phyloP scores from a whole-genome alignment of 2,113 vertebrate genomes.

The Chitala chitala region DNA sequence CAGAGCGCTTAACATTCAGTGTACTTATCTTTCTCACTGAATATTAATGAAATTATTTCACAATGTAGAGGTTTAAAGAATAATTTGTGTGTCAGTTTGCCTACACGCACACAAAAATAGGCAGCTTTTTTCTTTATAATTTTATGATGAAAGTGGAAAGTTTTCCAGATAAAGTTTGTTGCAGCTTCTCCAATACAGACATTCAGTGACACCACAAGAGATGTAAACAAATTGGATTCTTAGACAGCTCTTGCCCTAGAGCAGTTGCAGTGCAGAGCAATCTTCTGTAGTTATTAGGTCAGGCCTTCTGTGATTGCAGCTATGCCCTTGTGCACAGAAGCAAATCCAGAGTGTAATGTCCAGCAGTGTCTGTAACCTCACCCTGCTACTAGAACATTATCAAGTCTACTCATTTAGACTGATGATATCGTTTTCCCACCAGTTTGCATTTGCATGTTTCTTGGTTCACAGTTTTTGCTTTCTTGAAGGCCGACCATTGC shows the following conservation, averaged over 20 bases:
- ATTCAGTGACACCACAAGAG: constrained; percentile 24
- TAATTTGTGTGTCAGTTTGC: not conserved
- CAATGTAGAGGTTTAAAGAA: not conserved
- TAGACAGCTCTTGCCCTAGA: constrained; percentile 24
- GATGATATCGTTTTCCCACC: too few relatives aligned
- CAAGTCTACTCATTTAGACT: not conserved
- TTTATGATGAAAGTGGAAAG: not conserved
- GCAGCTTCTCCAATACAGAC: constrained; percentile 13
- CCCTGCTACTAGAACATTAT: not conserved
- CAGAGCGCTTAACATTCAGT: not conserved
- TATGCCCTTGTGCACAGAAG: constrained; percentile 10
- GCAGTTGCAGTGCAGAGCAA: constrained; percentile 19
- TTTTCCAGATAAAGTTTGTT: constrained; percentile 1
- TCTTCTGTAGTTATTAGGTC: constrained; percentile 27
- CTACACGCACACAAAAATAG: not conserved
- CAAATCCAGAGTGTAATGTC: constrained; percentile 16
- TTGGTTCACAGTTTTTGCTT: too few relatives aligned
- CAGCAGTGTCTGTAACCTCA: not conserved
- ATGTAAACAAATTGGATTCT: constrained; percentile 30
- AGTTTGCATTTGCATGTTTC: too few relatives aligned
- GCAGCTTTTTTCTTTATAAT: not conserved
- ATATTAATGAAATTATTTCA: not conserved
- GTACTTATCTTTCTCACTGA: not conserved
- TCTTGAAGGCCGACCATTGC: too few relatives aligned
- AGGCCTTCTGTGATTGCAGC: constrained; percentile 20